These are phyloP conservation scores for Sylvia atricapilla DNA, from an alignment of 2,113 vertebrate species.

Conservation along the genomic window DNA sequence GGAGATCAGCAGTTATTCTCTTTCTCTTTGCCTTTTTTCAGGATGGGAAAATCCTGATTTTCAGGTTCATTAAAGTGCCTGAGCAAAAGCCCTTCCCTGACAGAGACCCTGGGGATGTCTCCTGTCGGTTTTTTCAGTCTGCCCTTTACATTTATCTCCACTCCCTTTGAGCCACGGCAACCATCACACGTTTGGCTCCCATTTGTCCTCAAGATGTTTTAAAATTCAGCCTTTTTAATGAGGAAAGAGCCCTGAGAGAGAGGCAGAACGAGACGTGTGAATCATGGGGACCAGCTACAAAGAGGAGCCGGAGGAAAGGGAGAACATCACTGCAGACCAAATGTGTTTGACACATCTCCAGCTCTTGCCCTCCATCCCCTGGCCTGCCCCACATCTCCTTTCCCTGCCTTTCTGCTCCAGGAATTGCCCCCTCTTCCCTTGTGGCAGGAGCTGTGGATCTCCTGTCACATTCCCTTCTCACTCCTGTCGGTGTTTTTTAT, in stretches of 20 bases:
- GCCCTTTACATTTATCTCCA: not conserved
- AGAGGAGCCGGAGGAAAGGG: fast-evolving
- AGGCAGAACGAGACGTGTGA: not conserved
- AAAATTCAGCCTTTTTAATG: not conserved
- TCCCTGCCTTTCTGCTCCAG: not conserved
- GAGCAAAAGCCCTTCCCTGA: not conserved
- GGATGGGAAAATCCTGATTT: not conserved
- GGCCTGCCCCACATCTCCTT: not conserved
- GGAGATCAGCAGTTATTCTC: not conserved
- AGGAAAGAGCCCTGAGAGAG: not conserved
- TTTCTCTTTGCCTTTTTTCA: not conserved
- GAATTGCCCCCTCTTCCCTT: not conserved
- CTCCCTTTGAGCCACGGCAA: not conserved
- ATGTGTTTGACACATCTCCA: not conserved
- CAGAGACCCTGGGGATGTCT: not conserved
- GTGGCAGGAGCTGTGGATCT: not conserved
- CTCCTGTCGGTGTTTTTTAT: not conserved
- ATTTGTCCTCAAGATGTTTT: not conserved
- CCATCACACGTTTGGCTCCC: not conserved
- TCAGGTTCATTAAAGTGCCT: not conserved
- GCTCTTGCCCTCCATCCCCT: not conserved
- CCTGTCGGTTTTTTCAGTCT: not conserved
- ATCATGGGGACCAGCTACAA: not conserved
- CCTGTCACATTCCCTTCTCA: not conserved
- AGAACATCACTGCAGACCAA: not conserved